phyloP scores from a whole-genome alignment of 2,888 invertebrate species.

The Asteroscopus sphinx region DNA sequence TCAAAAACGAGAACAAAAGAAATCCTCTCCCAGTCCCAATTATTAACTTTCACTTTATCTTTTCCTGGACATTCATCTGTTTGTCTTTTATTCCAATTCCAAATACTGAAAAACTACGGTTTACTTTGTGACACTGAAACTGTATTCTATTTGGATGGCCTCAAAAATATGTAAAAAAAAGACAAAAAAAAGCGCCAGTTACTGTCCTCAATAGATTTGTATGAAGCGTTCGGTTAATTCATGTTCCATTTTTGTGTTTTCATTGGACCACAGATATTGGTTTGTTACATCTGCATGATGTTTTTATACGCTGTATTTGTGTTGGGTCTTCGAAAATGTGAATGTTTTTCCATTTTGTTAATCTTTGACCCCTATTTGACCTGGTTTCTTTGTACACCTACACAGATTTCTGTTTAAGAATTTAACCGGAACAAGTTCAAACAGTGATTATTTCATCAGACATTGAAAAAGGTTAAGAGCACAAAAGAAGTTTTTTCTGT shows the following conservation, averaged over 20 bases:
- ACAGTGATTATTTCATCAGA: no score
- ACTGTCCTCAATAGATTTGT: conserved; percentile 39
- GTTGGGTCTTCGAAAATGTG: background rate
- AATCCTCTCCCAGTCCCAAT: background rate
- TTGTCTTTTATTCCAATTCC: conserved; percentile 1
- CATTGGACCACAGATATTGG: conserved; percentile 22
- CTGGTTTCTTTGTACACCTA: no score
- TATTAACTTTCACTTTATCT: background rate
- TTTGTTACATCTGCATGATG: conserved; percentile 28
- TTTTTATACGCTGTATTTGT: conserved; percentile 13
- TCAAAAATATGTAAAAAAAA: conserved; percentile 25
- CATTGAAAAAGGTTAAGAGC: no score
- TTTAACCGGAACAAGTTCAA: no score
- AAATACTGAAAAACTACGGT: conserved; percentile 3
- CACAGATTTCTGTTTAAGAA: no score
- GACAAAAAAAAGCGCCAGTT: conserved; percentile 23
- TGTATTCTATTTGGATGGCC: conserved; percentile 29
- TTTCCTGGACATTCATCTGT: background rate
- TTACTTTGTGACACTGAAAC: conserved; percentile 14
- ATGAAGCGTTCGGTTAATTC: conserved; percentile 29
- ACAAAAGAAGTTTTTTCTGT: no score
- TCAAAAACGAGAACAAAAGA: background rate
- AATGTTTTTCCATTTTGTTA: background rate
- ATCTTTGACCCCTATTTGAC: no score
- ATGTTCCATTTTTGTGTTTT: conserved; percentile 23